Conservation (phyloP, 1,140 invertebrate genomes). For the Carcinoscorpius rotundicauda region DNA sequence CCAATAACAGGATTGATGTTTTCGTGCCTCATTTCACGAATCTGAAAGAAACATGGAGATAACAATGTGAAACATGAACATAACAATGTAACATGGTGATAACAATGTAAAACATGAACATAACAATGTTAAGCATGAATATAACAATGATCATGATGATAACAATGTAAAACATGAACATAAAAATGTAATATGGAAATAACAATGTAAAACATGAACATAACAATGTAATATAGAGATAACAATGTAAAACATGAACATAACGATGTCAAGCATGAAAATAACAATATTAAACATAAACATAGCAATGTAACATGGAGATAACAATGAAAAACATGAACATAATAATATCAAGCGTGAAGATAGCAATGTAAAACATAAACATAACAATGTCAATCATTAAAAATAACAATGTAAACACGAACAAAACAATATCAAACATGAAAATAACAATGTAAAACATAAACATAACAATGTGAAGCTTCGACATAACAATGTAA, state of each 20-base stretch:
- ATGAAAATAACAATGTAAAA: too few species aligned
- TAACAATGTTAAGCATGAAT: background rate
- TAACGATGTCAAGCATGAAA: too few species aligned
- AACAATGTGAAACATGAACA: too few species aligned
- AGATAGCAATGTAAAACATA: background rate
- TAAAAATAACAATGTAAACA: background rate
- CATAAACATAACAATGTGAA: too few species aligned
- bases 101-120: background rate
- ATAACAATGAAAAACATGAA: background rate
- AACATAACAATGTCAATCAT: too few species aligned
- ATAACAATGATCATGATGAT: background rate
- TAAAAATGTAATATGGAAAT: background rate
- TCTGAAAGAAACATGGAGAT: conserved; percentile 35
- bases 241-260: too few species aligned
- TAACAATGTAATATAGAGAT: too few species aligned
- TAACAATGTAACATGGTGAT: background rate
- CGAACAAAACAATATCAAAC: background rate
- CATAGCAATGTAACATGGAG: background rate
- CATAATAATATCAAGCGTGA: background rate
- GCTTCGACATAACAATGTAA: too few species aligned
- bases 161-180: background rate
- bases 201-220: too few species aligned
- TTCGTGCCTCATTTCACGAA: conserved; percentile 65
- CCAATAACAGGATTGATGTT: conserved; percentile 74
- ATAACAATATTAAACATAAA: too few species aligned